phyloP scores from a whole-genome alignment of 2,797 vertebrate genomes.

The Cyclopterus lumpus region DNA sequence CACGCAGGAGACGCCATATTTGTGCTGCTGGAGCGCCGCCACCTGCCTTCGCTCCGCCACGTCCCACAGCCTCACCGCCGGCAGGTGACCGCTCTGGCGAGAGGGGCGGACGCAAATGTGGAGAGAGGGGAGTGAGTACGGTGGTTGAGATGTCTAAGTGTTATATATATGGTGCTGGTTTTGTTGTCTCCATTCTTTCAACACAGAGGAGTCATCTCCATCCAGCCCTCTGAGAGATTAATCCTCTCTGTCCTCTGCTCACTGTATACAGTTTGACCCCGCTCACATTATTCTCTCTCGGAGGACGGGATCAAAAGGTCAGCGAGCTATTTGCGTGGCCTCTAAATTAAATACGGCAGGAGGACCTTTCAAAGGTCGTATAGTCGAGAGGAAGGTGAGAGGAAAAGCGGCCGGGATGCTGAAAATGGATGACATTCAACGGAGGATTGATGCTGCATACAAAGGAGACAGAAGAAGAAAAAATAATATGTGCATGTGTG shows the following conservation, averaged over 20 bases:
- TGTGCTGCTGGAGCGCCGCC: slow-evolving; percentile 91
- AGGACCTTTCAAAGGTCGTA: slow-evolving; percentile 47
- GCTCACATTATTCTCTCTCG: slow-evolving; percentile 38
- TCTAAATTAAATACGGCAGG: slow-evolving; percentile 36
- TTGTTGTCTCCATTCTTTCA: too few species aligned
- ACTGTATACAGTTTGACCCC: slow-evolving; percentile 27
- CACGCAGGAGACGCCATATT: slow-evolving; percentile 92
- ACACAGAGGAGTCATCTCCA: slow-evolving; percentile 10
- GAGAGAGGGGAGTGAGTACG: too few species aligned
- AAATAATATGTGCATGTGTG: background rate
- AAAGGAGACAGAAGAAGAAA: slow-evolving; percentile 6
- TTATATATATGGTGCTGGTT: too few species aligned
- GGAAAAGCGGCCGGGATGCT: slow-evolving; percentile 5
- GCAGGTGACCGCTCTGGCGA: slow-evolving; percentile 81
- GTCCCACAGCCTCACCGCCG: slow-evolving; percentile 93
- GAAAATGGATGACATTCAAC: slow-evolving; percentile 28
- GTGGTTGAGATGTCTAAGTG: too few species aligned
- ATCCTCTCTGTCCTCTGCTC: slow-evolving; percentile 51
- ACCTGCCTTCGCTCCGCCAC: slow-evolving; percentile 89
- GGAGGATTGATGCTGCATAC: background rate
- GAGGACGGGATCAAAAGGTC: slow-evolving; percentile 62
- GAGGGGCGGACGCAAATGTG: background rate
- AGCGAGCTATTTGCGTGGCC: slow-evolving; percentile 54
- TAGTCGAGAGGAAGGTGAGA: slow-evolving; percentile 34
- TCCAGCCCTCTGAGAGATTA: slow-evolving; percentile 46